Evolutionary conservation across 1,140 invertebrate species (phyloP), one percentile per base, ranked within the genome.

Genomic region (Drosophila nannoptera): DNA sequence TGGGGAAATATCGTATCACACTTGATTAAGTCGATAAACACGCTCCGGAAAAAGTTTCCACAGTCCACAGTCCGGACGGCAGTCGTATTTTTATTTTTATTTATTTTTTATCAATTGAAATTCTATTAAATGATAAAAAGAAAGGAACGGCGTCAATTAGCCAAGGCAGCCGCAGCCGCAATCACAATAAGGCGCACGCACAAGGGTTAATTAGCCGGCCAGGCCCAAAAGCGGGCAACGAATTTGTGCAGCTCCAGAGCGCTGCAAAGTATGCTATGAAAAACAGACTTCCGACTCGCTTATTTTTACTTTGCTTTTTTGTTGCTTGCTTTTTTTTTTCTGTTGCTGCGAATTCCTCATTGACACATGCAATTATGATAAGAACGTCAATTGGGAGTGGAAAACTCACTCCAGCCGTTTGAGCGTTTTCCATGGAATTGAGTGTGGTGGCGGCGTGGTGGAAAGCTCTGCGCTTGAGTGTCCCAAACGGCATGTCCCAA

Each of bases 71-170:
- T 22, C 3, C 22, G 22, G 22, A 3, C 22, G 22, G 22, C 22
- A 22, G 22, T 22, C 3, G 22, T 22, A 22, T 22, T 22, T 22
- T 22, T 22, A 22, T n/a, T 48, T 48, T 6, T 0, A n/a, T 42
- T 42, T 14, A 36, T 48, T 61, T 74, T 61, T 40, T 48, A 49
- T 55, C 80, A 50, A 84, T 84, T 83, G 78, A 80, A 83, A 62
- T 61, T 52, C 64, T 62, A 73, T 83, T 80, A 80, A 33, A 31
- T 70, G 78, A 84, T 83, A 84, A 84, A 22, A 45, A 22, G 50
- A 55, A 65, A 45, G 12, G 55, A n/a, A 16, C n/a, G n/a, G n/a
- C 40, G 12, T 60, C 49, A 67, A 67, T 67, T 67, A 71, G 69
- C 61, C 69, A 67, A 55, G 22, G 22, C 22, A 45, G 40, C 35